Base-by-base conservation (phyloP, 2,888 invertebrate species). In the Lottia gigantea region DNA sequence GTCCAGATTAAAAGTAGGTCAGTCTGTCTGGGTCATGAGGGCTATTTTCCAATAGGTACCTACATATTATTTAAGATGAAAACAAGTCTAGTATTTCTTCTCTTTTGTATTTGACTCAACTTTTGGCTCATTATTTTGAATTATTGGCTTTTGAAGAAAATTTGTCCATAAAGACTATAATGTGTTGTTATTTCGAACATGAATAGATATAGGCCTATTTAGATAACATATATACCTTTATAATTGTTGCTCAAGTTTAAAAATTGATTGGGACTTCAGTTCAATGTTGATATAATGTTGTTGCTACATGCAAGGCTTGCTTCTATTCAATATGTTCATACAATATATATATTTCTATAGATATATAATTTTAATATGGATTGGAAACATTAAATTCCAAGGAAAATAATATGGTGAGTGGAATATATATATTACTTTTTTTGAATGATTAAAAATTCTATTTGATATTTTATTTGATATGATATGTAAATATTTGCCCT, bases 1-100 rank as follows among this genome's bases (percentile, higher is more conserved):
- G 55, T 23, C 55, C 55, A 55, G 23, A 26, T 46, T 12, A 40
- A 67, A 74, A 69, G 55, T 76, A 74, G 76, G 76, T 76, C 76
- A 74, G 47, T 46, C 66, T 74, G 76, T 76, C 76, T 76, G 76
- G 76, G 74, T 76, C 76, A 73, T 14, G 49, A 55, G 55, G 55
- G 55, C 55, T 55, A 55, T 23, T 55, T 55, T 55, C 19, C 55
- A 23, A 55, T 55, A 55, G 55, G 55, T 55, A 55, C 55, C 55
- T 23, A 55, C 23, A 23, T 23, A 55, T 40, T 40, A 40, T 11
- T 40, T 40, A 40, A 40, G 40, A 40, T 40, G 40, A 40, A 40
- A 40, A 40, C 40, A 40, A 40, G 40, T 40, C 40, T 40, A 40
- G 8, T 40, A 40, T 40, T 40, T 40, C 40, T 8, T 40, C 40